Conservation (phyloP, 2,888 invertebrate genomes). For the Erpobdella octoculata region DNA sequence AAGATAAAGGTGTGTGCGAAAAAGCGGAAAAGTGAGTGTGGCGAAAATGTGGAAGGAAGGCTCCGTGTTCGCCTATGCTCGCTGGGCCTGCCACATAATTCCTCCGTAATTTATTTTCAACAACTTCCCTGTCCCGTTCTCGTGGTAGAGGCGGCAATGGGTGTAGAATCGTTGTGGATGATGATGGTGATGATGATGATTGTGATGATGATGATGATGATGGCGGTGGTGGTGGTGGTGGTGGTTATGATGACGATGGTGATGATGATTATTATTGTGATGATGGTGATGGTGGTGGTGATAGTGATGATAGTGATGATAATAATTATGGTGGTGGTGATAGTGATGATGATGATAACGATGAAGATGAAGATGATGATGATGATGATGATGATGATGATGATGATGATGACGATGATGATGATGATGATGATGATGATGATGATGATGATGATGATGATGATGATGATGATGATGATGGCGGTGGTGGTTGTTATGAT, state of each 20-base stretch:
- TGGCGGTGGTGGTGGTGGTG: conserved; percentile 22
- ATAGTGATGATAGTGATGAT: conserved; percentile 24
- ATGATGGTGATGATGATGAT: conserved; percentile 18
- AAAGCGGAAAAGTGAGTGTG: no score
- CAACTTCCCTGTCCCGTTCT: no score
- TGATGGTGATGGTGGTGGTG: conserved; percentile 17
- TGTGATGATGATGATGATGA: conserved; percentile 22
- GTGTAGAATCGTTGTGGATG: conserved; percentile 4
- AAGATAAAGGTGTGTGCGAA: no score
- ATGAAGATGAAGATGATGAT: conserved; percentile 24
- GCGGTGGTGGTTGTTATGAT: neutral
- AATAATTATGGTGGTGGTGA: conserved; percentile 28
- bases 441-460: conserved; percentile 30
- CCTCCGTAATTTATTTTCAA: no score
- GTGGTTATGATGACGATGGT: conserved; percentile 12
- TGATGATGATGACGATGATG: conserved; percentile 15
- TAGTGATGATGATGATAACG: conserved; percentile 19
- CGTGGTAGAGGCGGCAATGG: no score
- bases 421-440: conserved; percentile 29
- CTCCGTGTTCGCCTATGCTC: no score
- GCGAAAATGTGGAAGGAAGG: no score
- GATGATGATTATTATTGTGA: conserved; percentile 20
- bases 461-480: conserved; percentile 21
- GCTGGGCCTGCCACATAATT: no score
- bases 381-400: conserved; percentile 24